Base-by-base conservation (phyloP, 1,140 invertebrate genomes). In the Cecropterus lyciades region DNA sequence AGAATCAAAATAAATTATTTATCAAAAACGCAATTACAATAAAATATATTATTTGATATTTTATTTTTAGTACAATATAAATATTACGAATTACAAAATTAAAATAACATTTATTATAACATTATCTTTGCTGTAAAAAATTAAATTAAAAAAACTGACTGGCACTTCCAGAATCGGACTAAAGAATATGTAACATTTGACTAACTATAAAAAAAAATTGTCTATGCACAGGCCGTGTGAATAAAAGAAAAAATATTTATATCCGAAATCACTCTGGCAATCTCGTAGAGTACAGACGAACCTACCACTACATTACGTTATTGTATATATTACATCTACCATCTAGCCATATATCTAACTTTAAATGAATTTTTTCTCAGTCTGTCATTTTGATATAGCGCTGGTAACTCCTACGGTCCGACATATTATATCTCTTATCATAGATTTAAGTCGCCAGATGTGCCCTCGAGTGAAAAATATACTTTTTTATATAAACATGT, bases 331-430 rank as follows among this genome's bases (percentile, higher is more conserved):
- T 45, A 43, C 40, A 11, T 43, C 40, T 43, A 43, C 20, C 49
- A 30, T 30, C 70, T 79, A 74, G 57, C 65, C 64, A 68, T 71
- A 74, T 69, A 63, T 69, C 53, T 72, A 75, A 67, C 45, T 16
- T 76, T 75, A 80, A 80, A 75, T 65, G 76, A 82, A 78, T 71
- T 70, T 77, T 67, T 80, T 68, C 37, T 78, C 82, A 86, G 84
- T 86, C 84, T 82, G 82, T 84, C 77, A 69, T 71, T 73, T 77
- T 87, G 80, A 84, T 82, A 85, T 87, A 82, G 65, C 67, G 74
- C 57, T 85, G 87, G 85, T 90, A 90, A 90, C 84, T 75, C 70
- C 75, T 69, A 70, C 77, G 66, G 69, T 65, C 46, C 69, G 76
- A 70, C 57, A 73, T 55, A 56, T 55, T 66, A 56, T 30, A 63